Base-by-base conservation (phyloP, 1,140 invertebrate genomes). In the Drosophila aff. region DNA sequence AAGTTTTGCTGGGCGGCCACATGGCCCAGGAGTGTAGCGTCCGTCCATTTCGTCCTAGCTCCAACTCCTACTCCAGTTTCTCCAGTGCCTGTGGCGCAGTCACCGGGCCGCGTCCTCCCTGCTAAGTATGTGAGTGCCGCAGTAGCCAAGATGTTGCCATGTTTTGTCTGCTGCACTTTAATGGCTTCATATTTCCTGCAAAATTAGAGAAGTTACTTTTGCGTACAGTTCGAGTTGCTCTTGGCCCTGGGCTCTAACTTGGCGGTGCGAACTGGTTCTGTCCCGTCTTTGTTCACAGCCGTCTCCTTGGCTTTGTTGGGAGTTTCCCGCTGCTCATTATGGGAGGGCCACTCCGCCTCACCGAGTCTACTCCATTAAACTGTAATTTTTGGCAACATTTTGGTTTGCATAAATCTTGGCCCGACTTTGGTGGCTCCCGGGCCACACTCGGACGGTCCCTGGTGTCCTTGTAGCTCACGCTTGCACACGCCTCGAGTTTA, bases 371-470 rank as follows among this genome's bases (percentile, higher is more conserved):
- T 91, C 83, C 83, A 91, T 91, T 91, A 91, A 91, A 91, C 81
- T 91, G 89, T 91, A 91, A 91, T 91, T 91, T 91, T 89, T 91
- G 89, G 89, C 89, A 89, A 84, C 90, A 91, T 91, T 91, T 91
- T 61, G 89, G 89, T 82, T 91, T 82, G 89, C 89, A 91, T 91
- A 91, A 91, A 91, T 91, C 86, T 85, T 81, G 53, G 65, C 44
- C 47, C 59, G 61, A 57, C 55, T 80, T 65, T 52, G 77, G 78
- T 64, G 64, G 53, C 60, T 68, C 62, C 69, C 28, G 21, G 47
- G 43, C 40, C 63, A 13, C 46, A 55, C 26, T 41, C 50, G 59
- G 36, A 41, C 23, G 26, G 47, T 71, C 84, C 76, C 81, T 66
- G 52, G 81, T 85, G 85, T 84, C 76, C 64, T 71, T 71, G 69